Percentiles rank a stretch among this genome's conserved stretches.
phyloP scores from a whole-genome alignment of 1,140 invertebrate species.

The Lepidurus arcticus region DNA sequence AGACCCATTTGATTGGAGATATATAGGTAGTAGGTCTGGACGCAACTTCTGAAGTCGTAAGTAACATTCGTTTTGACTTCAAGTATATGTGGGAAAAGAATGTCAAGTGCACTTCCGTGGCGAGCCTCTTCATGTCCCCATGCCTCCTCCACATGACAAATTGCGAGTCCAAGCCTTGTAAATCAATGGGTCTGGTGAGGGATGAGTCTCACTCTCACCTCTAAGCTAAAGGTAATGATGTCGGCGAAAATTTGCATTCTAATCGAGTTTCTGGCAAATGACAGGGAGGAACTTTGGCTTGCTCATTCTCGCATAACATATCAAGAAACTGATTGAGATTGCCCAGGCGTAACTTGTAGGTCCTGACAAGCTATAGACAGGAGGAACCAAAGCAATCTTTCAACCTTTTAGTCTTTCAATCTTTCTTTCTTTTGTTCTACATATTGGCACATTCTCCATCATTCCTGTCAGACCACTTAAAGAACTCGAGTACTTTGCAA shows the following conservation, averaged over 20 bases:
- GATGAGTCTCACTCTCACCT: not conserved
- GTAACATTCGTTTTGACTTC: not conserved
- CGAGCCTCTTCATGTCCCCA: not conserved
- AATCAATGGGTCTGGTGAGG: not conserved
- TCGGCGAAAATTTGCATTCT: not conserved
- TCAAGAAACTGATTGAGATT: constrained; percentile 5
- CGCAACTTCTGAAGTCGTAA: not conserved
- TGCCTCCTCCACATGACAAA: not conserved
- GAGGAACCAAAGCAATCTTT: not conserved
- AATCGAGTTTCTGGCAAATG: not conserved
- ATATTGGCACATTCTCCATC: not conserved
- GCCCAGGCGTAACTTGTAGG: not conserved
- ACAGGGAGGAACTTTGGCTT: not conserved
- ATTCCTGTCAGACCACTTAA: not conserved
- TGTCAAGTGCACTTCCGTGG: not conserved
- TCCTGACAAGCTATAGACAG: not conserved
- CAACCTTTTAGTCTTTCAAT: not conserved
- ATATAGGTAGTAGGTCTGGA: not conserved
- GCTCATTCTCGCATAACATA: not conserved
- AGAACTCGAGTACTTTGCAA: not conserved
- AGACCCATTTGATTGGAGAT: too few species aligned
- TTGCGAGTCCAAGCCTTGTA: not conserved
- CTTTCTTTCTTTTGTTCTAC: not conserved
- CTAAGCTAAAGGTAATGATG: not conserved
- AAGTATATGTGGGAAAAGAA: not conserved